Percentiles rank a stretch among this genome's conserved stretches.
These are phyloP conservation scores for Luperina testacea DNA, from an alignment of 2,888 invertebrate species.

Conservation along the genomic window DNA sequence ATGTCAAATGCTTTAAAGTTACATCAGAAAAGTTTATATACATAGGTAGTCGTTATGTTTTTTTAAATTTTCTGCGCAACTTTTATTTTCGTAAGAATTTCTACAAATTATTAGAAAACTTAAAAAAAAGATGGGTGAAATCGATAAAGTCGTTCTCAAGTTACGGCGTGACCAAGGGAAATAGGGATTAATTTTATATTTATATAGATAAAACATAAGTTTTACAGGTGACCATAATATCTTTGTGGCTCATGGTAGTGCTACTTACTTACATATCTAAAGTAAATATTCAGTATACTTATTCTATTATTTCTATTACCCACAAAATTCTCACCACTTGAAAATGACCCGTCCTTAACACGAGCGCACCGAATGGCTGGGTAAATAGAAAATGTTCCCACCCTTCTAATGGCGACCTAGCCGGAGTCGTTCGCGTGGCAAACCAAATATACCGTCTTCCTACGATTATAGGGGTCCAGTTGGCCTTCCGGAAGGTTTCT, in stretches of 20 bases:
- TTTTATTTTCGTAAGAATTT: no score
- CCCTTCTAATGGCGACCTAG: slow-evolving; percentile 76
- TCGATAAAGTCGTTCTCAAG: no score
- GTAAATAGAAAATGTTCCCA: slow-evolving; percentile 80
- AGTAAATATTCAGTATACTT: not conserved
- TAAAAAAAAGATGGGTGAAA: no score
- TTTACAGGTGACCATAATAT: not conserved
- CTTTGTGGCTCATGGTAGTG: no score
- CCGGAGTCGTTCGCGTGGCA: slow-evolving; percentile 63
- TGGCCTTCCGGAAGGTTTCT: slow-evolving; percentile 61
- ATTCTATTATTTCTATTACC: slow-evolving; percentile 5
- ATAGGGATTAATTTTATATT: no score
- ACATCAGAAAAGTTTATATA: no score
- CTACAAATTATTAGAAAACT: no score
- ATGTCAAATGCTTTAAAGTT: no score
- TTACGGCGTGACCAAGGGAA: no score
- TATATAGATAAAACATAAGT: no score
- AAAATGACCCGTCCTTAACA: slow-evolving; percentile 54
- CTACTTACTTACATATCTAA: not conserved
- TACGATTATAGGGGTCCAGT: slow-evolving; percentile 70
- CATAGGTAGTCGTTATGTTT: no score
- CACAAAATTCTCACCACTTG: slow-evolving; percentile 21
- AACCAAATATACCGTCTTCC: slow-evolving; percentile 70
- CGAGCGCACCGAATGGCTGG: slow-evolving; percentile 69
- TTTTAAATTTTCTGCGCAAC: no score